phyloP scores from a whole-genome alignment of 1,140 invertebrate species.

The Saccostrea glomerata region DNA sequence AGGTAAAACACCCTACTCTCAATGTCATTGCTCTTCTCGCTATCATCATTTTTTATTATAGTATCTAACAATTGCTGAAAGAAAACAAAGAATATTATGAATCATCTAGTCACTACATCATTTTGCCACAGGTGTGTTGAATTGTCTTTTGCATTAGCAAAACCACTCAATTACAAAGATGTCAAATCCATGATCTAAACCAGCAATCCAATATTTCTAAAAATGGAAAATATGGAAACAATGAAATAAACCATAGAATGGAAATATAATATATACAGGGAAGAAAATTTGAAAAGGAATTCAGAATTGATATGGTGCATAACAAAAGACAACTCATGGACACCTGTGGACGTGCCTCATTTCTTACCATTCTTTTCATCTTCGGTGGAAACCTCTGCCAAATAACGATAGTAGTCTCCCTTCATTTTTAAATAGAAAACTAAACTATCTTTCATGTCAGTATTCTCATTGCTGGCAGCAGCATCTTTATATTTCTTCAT shows the following conservation, averaged over 20 bases:
- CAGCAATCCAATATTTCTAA: too few relatives aligned
- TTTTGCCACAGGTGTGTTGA: slow-evolving; percentile 15
- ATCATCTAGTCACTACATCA: neutral
- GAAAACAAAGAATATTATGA: slow-evolving; percentile 23
- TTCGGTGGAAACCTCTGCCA: slow-evolving; percentile 98
- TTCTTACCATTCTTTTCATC: slow-evolving; percentile 89
- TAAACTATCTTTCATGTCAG: slow-evolving; percentile 84
- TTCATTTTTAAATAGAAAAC: slow-evolving; percentile 99
- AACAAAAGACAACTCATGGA: slow-evolving; percentile 1
- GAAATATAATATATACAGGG: neutral
- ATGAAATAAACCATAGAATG: too few relatives aligned
- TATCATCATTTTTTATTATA: slow-evolving; percentile 37
- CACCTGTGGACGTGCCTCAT: slow-evolving; percentile 5
- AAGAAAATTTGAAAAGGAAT: neutral
- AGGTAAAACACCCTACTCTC: slow-evolving; percentile 99
- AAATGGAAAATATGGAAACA: too few relatives aligned
- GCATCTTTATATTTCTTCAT: slow-evolving; percentile 36
- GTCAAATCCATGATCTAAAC: neutral
- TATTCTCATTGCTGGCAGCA: slow-evolving; percentile 10
- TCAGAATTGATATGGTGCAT: neutral
- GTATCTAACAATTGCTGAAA: slow-evolving; percentile 34
- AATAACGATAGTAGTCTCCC: slow-evolving; percentile 99
- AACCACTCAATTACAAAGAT: neutral
- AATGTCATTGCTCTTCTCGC: slow-evolving; percentile 54
- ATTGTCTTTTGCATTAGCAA: neutral